Evolutionary conservation across 2,888 invertebrate genomes (phyloP), one percentile per base, ranked within the genome.

Genomic region (Carabus problematicus): DNA sequence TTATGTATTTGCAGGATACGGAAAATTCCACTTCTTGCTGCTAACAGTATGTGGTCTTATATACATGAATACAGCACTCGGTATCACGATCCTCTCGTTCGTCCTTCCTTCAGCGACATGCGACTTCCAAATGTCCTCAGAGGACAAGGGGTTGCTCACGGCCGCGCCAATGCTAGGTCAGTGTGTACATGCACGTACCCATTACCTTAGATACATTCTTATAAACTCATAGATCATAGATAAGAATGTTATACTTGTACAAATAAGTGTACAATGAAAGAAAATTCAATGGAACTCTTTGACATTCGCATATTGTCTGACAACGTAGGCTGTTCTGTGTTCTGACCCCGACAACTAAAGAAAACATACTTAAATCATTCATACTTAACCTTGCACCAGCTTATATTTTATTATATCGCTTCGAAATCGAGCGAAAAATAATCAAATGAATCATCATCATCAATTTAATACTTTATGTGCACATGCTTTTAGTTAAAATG

Each of bases 91-190:
- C 74, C 86, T 94, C 71, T 93, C 93, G 52, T 93, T 94, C 79
- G 90, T 94, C 70, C 82, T 95, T 70, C 94, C 94, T 4, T 88
- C 93, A 3, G 94, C 93, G 59, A 90, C 91, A 79, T 92, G 92
- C 82, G 92, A 92, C 82, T 92, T 92, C 82, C 82, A 85, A 74
- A 91, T 93, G 91, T 88, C 89, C 45, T 92, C 92, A 1, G 79
- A 86, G 40, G 91, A 92, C 81, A 92, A 92, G 78, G 92, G 92
- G 62, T 90, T 90, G 85, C 85, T 92, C 29, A 90, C 90, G 19
- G 91, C 92, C 41, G 87, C 91, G 42, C 91, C 91, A 74, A 91
- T 92, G 89, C 83, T 92, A 73, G 91, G 91, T 90, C 82, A 84
- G 82, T 76, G 60, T 19, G 16, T 29, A 29, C 29, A 29, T 29